These are phyloP conservation scores for Cichladusa arquata DNA, from an alignment of 2,113 vertebrate genomes.

Conservation along the genomic window DNA sequence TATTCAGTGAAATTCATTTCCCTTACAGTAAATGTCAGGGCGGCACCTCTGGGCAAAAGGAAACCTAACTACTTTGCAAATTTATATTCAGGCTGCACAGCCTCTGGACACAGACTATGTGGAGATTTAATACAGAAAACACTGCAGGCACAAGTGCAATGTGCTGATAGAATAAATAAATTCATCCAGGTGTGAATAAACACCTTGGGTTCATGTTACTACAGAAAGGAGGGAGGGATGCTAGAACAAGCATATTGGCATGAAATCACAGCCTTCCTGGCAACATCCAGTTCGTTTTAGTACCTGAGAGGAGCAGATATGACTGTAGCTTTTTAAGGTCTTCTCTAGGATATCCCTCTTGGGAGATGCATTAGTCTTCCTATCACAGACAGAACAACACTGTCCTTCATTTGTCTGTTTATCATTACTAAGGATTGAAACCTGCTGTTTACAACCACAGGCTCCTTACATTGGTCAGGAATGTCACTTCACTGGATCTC, in stretches of 20 bases:
- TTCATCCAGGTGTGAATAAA: not conserved
- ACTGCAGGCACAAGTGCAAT: not conserved
- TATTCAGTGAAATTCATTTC: conserved; percentile 9
- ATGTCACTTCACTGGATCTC: not conserved
- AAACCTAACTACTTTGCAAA: not conserved
- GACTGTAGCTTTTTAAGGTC: not conserved
- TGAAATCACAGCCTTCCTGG: not conserved
- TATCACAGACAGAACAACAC: not conserved
- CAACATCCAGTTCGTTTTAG: not conserved
- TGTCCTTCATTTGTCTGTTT: not conserved
- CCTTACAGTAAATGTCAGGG: not conserved
- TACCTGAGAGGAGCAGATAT: not conserved
- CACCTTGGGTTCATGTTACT: not conserved
- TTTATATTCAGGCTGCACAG: not conserved
- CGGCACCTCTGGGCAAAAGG: not conserved
- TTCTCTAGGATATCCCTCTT: not conserved
- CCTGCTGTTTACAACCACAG: not conserved
- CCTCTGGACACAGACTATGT: not conserved
- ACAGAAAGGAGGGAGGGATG: not conserved
- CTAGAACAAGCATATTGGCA: not conserved
- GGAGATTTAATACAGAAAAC: not conserved
- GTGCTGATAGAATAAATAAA: conserved; percentile 1
- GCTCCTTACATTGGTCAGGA: not conserved
- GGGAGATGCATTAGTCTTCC: not conserved
- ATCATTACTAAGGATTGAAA: not conserved